Base-by-base conservation (phyloP, 2,113 vertebrate species). In the Telmatochromis sp. region DNA sequence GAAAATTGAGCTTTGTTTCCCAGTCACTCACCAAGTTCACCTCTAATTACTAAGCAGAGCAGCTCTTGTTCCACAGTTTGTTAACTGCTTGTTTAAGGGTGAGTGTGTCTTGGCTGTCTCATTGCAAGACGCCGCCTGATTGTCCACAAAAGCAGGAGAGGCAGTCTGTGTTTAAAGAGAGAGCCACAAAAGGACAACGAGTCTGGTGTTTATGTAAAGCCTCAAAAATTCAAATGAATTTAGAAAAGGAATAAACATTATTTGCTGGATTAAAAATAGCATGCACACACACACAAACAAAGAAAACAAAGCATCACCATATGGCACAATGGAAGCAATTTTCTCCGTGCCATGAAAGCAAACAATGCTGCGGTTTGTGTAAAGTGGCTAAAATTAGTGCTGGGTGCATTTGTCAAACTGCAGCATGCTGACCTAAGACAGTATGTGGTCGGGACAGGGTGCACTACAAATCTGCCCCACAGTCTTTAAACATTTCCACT, bases 371-470 rank as follows among this genome's bases (percentile, higher is more conserved):
- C 2, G 91, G 95, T 94, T 19, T 87, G 86, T 80, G 89, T 92
- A 89, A 94, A 95, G 86, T 31, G 87, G 90, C 90, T 94, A 91
- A 95, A 96, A 90, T 93, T 91, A 92, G 94, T 42, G 37, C 47
- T 17, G 83, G 86, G 86, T 63, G 92, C 90, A 92, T 94, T 87
- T 94, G 91, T 92, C 35, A 53, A 90, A 93, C 35, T 86, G 84
- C 65, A 90, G 87, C 51, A 33, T 17, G 63, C 79, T 31, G 85
- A 87, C 79, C 90, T 93, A 73, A 93, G 88, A 92, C 78, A 82
- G 86, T 75, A 57, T 89, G 92, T 50, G 91, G 92, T 94, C 1
- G 28, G 37, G 86, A 90, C 45, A 5, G 82, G 73, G 85, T 80
- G 73, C 85, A 42, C 89, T 86, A 51, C 85, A 90, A 90, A 94